phyloP scores from a whole-genome alignment of 53 echinoderm and acorn worm species.

The Paracentrotus lividus region DNA sequence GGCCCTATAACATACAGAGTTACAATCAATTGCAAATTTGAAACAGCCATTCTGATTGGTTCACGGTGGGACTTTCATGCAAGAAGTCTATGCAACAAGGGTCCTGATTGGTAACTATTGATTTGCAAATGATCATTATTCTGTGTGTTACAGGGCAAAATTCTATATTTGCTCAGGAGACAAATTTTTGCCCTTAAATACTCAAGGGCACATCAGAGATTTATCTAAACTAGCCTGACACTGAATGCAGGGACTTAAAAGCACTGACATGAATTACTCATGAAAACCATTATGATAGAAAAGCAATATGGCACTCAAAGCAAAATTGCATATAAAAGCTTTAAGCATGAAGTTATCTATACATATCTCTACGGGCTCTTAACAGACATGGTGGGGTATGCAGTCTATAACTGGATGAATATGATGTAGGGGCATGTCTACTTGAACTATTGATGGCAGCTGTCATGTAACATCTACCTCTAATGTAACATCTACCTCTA shows the following conservation, averaged over 20 bases:
- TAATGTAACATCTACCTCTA: background rate
- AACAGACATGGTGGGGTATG: background rate
- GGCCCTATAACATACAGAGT: too few species aligned
- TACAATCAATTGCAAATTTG: too few species aligned
- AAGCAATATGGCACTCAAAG: background rate
- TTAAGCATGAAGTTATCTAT: background rate
- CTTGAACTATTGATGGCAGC: background rate
- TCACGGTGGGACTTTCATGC: too few species aligned
- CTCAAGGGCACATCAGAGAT: background rate
- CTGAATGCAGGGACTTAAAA: background rate
- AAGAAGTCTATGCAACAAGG: too few species aligned
- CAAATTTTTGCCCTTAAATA: background rate
- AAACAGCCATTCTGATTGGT: too few species aligned
- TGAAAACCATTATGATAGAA: background rate
- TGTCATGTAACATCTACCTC: background rate
- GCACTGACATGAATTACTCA: background rate
- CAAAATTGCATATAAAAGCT: background rate
- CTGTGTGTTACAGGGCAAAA: background rate
- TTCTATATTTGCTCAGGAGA: background rate
- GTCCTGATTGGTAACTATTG: too few species aligned
- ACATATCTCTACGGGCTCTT: too few species aligned
- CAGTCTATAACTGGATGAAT: background rate
- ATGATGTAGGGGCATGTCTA: background rate
- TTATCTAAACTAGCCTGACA: background rate
- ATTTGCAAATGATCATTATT: too few species aligned